These are phyloP conservation scores for Panopea generosa DNA, from an alignment of 2,888 invertebrate species.

Conservation along the genomic window DNA sequence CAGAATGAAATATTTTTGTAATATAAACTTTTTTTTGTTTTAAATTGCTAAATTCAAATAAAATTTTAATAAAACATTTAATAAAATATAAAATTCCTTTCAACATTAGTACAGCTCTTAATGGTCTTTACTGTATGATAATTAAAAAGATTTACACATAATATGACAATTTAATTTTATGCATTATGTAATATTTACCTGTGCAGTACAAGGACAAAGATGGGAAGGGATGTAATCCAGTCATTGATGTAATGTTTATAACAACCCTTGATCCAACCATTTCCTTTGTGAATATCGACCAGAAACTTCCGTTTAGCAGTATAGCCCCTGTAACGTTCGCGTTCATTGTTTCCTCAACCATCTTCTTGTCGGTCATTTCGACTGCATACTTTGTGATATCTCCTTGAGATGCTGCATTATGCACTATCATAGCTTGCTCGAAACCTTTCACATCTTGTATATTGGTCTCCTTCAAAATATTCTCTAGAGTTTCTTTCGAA, in stretches of 20 bases:
- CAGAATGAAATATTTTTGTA: no score
- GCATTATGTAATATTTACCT: no score
- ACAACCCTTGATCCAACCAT: slow-evolving; percentile 82
- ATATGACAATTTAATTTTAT: no score
- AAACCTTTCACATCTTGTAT: slow-evolving; percentile 85
- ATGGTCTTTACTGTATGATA: no score
- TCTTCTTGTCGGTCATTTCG: slow-evolving; percentile 88
- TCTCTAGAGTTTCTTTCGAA: slow-evolving; percentile 52
- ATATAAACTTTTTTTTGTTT: no score
- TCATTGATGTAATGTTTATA: slow-evolving; percentile 94
- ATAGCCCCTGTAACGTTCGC: slow-evolving; percentile 92
- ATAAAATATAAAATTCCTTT: no score
- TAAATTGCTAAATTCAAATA: no score
- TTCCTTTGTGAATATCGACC: slow-evolving; percentile 87
- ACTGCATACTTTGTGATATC: slow-evolving; percentile 89
- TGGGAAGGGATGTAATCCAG: slow-evolving; percentile 91
- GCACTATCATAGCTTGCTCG: slow-evolving; percentile 91
- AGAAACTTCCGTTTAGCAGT: slow-evolving; percentile 86
- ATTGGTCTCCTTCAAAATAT: slow-evolving; percentile 46
- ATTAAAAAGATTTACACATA: no score
- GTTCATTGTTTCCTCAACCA: slow-evolving; percentile 90
- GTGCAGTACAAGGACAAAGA: slow-evolving; percentile 93
- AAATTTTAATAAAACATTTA: no score
- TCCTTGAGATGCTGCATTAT: slow-evolving; percentile 95
- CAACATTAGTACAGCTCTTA: no score